Evolutionary conservation across 2,888 invertebrate species (phyloP).

Genomic region (Leptogaster cylindrica): DNA sequence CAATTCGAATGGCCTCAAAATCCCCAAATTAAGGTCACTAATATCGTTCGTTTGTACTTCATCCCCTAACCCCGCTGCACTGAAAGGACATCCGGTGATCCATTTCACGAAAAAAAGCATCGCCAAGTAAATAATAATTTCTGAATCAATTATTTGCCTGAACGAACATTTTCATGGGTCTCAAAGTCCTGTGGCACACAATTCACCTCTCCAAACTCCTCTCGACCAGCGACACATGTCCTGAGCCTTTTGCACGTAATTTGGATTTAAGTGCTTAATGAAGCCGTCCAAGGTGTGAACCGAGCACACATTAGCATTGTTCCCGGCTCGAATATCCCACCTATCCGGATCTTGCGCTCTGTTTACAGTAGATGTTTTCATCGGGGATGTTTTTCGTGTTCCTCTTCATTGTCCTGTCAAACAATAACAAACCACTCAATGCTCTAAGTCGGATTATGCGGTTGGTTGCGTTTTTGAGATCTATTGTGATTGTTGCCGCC

Average conservation of each 20-base stretch:
- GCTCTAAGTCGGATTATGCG: constrained; percentile 40
- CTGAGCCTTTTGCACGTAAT: constrained; percentile 19
- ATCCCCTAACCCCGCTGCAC: too few species aligned
- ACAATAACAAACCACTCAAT: constrained; percentile 40
- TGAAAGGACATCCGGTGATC: too few species aligned
- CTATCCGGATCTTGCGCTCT: constrained; percentile 16
- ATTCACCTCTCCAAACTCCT: constrained; percentile 4
- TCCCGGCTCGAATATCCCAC: background rate
- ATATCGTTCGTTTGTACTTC: too few species aligned
- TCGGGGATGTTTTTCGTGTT: background rate
- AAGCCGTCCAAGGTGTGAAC: constrained; percentile 38
- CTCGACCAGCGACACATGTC: constrained; percentile 15
- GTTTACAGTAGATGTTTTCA: constrained; percentile 12
- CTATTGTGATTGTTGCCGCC: constrained; percentile 25
- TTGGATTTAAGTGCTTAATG: constrained; percentile 38
- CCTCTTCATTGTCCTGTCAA: constrained; percentile 17
- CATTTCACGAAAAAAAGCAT: too few species aligned
- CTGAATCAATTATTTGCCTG: constrained; percentile 16
- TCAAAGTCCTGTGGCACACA: background rate
- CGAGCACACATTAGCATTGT: constrained; percentile 17
- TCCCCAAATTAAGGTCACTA: too few species aligned
- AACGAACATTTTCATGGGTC: background rate
- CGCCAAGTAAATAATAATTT: constrained; percentile 6
- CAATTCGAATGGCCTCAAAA: background rate
- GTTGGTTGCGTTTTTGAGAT: constrained; percentile 41